Evolutionary conservation across 2,113 vertebrate genomes (phyloP).

Genomic region (Catharus bicknelli): DNA sequence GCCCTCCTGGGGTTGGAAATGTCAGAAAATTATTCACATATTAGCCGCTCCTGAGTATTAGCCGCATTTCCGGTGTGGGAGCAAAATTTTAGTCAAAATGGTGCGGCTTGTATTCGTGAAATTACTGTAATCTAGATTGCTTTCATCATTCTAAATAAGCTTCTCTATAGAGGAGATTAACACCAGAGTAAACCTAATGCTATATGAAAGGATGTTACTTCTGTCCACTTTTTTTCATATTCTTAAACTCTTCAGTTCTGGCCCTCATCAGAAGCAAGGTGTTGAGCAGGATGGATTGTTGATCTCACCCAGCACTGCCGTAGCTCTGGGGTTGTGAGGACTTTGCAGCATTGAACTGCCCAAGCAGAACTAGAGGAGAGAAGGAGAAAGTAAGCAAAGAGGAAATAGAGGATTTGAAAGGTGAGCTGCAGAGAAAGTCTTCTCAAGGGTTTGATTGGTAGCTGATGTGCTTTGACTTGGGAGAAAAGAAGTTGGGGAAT

Average conservation of each 20-base stretch:
- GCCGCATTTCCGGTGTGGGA: no score
- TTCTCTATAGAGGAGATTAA: background rate
- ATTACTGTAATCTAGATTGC: background rate
- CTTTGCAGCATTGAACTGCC: background rate
- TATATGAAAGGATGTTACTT: background rate
- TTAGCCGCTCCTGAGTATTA: no score
- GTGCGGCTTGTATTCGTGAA: no score
- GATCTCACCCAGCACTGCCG: background rate
- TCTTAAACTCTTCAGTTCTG: background rate
- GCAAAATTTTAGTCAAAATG: no score
- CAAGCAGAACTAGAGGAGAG: background rate
- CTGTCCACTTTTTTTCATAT: background rate
- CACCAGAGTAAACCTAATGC: background rate
- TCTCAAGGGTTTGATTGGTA: background rate
- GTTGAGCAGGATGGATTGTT: background rate
- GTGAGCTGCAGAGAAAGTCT: background rate
- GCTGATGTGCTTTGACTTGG: background rate
- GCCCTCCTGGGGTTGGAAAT: no score
- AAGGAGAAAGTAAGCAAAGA: background rate
- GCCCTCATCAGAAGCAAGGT: background rate
- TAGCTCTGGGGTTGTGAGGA: background rate
- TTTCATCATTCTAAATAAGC: background rate
- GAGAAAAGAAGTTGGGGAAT: background rate
- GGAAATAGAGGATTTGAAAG: background rate
- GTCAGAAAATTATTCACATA: no score